Percentiles rank a stretch among this genome's conserved stretches.
phyloP scores from a whole-genome alignment of 2,888 invertebrate species.

The Amiota mariae region DNA sequence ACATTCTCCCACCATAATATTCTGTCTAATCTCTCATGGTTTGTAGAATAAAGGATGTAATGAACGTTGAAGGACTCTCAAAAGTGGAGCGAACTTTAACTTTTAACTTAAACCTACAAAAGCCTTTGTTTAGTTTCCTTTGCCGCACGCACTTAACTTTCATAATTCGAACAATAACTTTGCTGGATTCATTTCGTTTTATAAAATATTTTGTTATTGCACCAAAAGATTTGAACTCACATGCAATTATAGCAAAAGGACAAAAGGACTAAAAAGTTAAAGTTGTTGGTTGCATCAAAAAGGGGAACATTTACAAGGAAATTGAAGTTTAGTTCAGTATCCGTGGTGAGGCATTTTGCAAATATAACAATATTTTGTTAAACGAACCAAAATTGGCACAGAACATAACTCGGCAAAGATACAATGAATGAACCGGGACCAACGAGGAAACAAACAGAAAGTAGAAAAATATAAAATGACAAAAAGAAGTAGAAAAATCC shows the following conservation, averaged over 20 bases:
- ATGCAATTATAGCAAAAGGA: slow-evolving; percentile 35
- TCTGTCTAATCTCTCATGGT: too few relatives aligned
- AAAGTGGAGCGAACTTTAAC: neutral
- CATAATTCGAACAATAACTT: slow-evolving; percentile 48
- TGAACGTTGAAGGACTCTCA: too few relatives aligned
- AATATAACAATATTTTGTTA: slow-evolving; percentile 18
- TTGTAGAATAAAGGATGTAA: too few relatives aligned
- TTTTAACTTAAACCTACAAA: neutral
- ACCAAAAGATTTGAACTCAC: slow-evolving; percentile 32
- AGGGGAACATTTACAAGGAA: too few relatives aligned
- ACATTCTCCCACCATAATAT: too few relatives aligned
- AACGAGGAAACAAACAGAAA: neutral
- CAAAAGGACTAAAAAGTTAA: too few relatives aligned
- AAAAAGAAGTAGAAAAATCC: neutral
- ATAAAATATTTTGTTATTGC: slow-evolving; percentile 32
- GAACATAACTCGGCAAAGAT: neutral
- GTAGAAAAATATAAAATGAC: neutral
- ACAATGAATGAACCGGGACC: neutral
- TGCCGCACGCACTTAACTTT: slow-evolving; percentile 33
- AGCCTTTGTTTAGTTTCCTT: neutral
- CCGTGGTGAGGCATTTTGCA: too few relatives aligned
- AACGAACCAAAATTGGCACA: slow-evolving; percentile 30
- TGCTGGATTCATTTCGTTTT: slow-evolving; percentile 29
- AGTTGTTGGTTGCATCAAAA: too few relatives aligned
- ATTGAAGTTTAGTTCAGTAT: too few relatives aligned